A percentile compares a stretch with the other conserved stretches of the same genome.
Conservation (phyloP, 2,888 invertebrate genomes). For the Ctenicera cuprea region DNA sequence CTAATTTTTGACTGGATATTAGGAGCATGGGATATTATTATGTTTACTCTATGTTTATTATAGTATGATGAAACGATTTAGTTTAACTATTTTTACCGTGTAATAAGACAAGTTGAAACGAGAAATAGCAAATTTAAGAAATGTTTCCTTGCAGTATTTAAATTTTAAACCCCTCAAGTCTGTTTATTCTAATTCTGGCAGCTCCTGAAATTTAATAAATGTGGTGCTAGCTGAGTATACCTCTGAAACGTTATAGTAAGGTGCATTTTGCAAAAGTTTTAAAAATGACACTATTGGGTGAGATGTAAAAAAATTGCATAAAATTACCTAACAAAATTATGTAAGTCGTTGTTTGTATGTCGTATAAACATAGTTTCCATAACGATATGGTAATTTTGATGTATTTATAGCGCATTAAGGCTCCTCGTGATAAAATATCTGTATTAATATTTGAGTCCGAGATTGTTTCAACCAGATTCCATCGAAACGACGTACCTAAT, state of each 20-base stretch:
- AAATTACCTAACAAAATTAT: too few relatives aligned
- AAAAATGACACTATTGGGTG: too few relatives aligned
- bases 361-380: slow-evolving; percentile 40
- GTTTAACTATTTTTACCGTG: neutral
- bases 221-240: too few relatives aligned
- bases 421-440: slow-evolving; percentile 47
- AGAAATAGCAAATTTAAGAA: neutral
- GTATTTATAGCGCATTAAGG: slow-evolving; percentile 48
- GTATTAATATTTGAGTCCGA: slow-evolving; percentile 43
- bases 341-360: neutral
- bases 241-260: too few relatives aligned
- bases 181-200: too few relatives aligned
- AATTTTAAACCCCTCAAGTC: neutral
- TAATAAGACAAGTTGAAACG: neutral
- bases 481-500: slow-evolving; percentile 24
- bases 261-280: neutral
- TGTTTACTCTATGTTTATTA: neutral
- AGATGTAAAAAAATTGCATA: too few relatives aligned
- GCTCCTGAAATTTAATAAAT: too few relatives aligned
- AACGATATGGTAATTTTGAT: slow-evolving; percentile 47
- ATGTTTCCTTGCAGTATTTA: neutral
- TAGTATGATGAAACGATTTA: too few relatives aligned
- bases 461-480: slow-evolving; percentile 29
- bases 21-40: neutral
- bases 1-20: slow-evolving; percentile 17